Base-by-base conservation (phyloP, 1,140 invertebrate species). In the Dufourea novaeangliae region DNA sequence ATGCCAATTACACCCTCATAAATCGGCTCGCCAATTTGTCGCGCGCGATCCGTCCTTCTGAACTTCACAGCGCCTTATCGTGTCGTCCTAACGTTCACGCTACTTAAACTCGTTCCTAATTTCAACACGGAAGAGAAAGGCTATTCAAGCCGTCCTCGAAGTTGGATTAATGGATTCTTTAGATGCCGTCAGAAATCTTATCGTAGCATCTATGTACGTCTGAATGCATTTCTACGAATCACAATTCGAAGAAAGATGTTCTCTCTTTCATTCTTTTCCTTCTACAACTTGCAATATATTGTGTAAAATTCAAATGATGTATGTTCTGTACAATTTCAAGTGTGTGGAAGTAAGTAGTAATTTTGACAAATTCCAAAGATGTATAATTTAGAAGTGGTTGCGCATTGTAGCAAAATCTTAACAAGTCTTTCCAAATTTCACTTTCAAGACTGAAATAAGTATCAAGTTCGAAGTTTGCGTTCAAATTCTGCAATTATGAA, bases 1-100 rank as follows among this genome's bases (percentile, higher is more conserved):
- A 25, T 63, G 68, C 52, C 83, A 85, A 85, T 85, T 85, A 86
- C 72, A 82, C 73, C 70, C 77, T 80, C 79, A 62, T 85, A 85
- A 86, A 86, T 86, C 83, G 74, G 70, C 46, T 50, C 80, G 70
- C 71, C 76, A 82, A 86, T 86, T 86, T 85, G 80, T 86, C 64
- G 68, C 72, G 72, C 54, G 50, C 61, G 73, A 83, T 84, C 68
- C 83, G 63, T 77, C 77, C 73, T 63, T 77, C 70, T 70, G 69
- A 82, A 85, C 83, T 80, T 86, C 79, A 78, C 46, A 80, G 80
- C 70, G 66, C 70, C 67, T 85, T 86, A 86, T 82, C 76, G 77
- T 69, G 77, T 59, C 69, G 57, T 41, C 39, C 57, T 72, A 70
- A 71, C 75, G 22, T 75, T 22, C 27, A 61, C 75, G 50, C 59